A percentile compares a stretch with the other conserved stretches of the same genome.
These are phyloP conservation scores for Sympetrum striolatum DNA, from an alignment of 2,888 invertebrate genomes.

Conservation along the genomic window DNA sequence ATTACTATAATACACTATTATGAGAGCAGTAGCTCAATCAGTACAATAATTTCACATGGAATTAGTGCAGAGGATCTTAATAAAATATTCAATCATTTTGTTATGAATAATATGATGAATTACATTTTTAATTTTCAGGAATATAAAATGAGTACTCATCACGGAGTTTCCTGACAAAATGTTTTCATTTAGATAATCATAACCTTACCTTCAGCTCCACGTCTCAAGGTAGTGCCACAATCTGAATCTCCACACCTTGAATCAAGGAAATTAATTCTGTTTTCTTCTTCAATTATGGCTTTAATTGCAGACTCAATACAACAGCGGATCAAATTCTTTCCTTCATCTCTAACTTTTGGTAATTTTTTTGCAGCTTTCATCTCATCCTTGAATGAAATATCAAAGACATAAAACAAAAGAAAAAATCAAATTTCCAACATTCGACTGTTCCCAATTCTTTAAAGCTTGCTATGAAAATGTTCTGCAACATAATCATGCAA, in stretches of 20 bases:
- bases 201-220: conserved; percentile 64
- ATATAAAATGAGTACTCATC: conserved; percentile 47
- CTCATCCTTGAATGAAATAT: not conserved
- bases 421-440: too few relatives aligned
- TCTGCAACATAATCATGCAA: too few relatives aligned
- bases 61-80: too few relatives aligned
- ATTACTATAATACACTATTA: too few relatives aligned
- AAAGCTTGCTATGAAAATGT: too few relatives aligned
- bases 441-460: too few relatives aligned
- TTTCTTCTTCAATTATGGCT: conserved; percentile 67
- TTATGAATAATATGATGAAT: too few relatives aligned
- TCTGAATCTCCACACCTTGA: conserved; percentile 77
- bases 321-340: conserved; percentile 53
- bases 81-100: too few relatives aligned
- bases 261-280: conserved; percentile 70
- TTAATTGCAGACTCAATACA: conserved; percentile 62
- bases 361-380: conserved; percentile 45
- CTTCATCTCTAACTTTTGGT: conserved; percentile 45
- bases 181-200: not conserved
- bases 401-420: too few relatives aligned
- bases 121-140: too few relatives aligned
- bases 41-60: too few relatives aligned
- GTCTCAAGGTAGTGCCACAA: conserved; percentile 72
- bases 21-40: too few relatives aligned
- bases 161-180: conserved; percentile 55